A percentile compares a stretch with the other conserved stretches of the same genome.
Conservation (phyloP, 2,113 vertebrate genomes). For the Ramphastos sulfuratus region DNA sequence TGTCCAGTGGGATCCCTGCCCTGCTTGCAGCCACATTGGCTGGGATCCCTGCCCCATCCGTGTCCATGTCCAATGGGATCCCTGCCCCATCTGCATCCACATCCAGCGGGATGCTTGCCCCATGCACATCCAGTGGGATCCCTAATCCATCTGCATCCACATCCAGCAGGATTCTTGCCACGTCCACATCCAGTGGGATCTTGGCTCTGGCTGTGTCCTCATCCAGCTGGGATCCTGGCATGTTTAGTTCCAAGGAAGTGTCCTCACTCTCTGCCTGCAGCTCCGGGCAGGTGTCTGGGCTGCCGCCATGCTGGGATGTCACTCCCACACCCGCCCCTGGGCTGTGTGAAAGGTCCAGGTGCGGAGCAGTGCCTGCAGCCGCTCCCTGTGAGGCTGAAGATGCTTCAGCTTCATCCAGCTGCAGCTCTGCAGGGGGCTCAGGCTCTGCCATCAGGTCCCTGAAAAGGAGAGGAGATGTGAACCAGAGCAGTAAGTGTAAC, state of each 20-base stretch:
- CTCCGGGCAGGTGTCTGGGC: background rate
- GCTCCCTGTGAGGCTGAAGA: background rate
- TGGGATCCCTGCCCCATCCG: background rate
- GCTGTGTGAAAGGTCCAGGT: accelerated
- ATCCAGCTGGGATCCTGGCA: background rate
- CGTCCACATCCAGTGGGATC: background rate
- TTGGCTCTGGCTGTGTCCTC: background rate
- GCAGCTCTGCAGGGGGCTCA: background rate
- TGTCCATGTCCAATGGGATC: background rate
- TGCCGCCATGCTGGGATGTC: background rate
- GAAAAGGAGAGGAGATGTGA: background rate
- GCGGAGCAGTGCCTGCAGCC: background rate
- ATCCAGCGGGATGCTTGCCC: background rate
- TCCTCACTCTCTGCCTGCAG: background rate
- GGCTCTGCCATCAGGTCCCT: constrained; percentile 68
- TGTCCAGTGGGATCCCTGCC: background rate
- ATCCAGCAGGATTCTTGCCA: background rate
- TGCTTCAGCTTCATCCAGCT: background rate
- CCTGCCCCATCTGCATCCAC: background rate
- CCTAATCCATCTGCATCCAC: background rate
- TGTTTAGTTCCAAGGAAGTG: background rate
- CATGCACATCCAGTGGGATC: background rate
- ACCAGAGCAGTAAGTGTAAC: background rate
- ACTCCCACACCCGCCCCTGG: accelerated
- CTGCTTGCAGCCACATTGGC: background rate